These are phyloP conservation scores for Habroteleia sp. DNA, from an alignment of 2,888 invertebrate species.

Conservation along the genomic window DNA sequence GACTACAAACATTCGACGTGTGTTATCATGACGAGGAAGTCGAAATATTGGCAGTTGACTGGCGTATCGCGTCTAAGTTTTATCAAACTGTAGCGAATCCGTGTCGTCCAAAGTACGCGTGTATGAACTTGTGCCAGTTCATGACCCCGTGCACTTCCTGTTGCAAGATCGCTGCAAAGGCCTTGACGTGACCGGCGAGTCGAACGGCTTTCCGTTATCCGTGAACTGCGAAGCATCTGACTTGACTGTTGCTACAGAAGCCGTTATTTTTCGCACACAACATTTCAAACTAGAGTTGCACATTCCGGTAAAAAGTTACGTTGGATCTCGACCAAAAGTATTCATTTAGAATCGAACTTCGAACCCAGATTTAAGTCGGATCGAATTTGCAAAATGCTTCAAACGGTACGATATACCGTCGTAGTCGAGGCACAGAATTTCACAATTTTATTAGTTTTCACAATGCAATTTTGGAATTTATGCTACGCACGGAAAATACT, in stretches of 20 bases:
- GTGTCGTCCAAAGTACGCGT: conserved; percentile 33
- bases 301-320: conserved; percentile 17
- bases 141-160: conserved; percentile 74
- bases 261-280: conserved; percentile 45
- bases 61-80: conserved; percentile 49
- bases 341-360: conserved; percentile 15
- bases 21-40: conserved; percentile 61
- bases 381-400: conserved; percentile 29
- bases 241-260: conserved; percentile 37
- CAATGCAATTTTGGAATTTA: no score
- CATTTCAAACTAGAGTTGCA: conserved; percentile 23
- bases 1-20: conserved; percentile 38
- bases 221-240: conserved; percentile 24
- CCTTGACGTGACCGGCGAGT: conserved; percentile 65
- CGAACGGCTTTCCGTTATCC: conserved; percentile 57
- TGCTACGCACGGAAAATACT: no score
- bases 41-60: conserved; percentile 56
- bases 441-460: no score
- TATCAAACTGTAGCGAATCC: conserved; percentile 30
- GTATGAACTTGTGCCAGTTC: conserved; percentile 66
- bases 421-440: no score
- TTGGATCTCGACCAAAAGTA: conserved; percentile 42
- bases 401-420: no score
- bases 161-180: conserved; percentile 65
- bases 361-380: conserved; percentile 10